Base-by-base conservation (phyloP, 1,140 invertebrate genomes). In the Drosophila nasuta region DNA sequence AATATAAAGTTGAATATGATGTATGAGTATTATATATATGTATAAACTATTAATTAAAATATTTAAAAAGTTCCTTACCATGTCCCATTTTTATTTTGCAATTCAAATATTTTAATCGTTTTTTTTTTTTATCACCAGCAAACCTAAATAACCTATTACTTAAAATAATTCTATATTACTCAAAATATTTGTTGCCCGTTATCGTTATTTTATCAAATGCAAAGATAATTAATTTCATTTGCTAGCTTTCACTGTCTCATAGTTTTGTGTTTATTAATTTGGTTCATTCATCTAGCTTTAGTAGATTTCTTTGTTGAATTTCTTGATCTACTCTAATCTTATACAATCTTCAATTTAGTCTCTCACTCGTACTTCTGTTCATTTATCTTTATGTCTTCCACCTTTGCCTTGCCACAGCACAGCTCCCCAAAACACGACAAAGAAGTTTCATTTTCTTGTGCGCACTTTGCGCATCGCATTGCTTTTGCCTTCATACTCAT, bases 401-500 rank as follows among this genome's bases (percentile, higher is more conserved):
- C 49, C 38, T 54, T 41, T 20, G 48, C 46, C 66, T 25, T 25
- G 20, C 20, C 20, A 25, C 20, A 17, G n/a, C 33, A 25, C 15
- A 15, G 15, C 17, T 1, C 30, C 54, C 20, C 20, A 25, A 25
- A 35, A 15, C 54, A 35, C 15, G 28, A 15, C 43, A 1, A 38
- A 57, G 64, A 17, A 48, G 45, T 8, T 48, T 48, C 28, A 20
- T 49, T 52, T 57, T 57, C 35, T 35, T 28, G 20, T 67, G 65
- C 30, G 57, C 43, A 56, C 54, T 46, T 63, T 59, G 54, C 70
- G 63, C 63, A 59, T 66, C 54, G 64, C 57, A 41, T 69, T 62
- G 54, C 71, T 69, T 62, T 69, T 65, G 79, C 59, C 51, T 54
- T 63, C 72, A 46, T 77, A 79, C 59, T 77, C 79, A 63, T 75